A percentile compares a stretch with the other conserved stretches of the same genome.
Conservation (phyloP, 2,797 vertebrate species). For the Chelonia mydas region DNA sequence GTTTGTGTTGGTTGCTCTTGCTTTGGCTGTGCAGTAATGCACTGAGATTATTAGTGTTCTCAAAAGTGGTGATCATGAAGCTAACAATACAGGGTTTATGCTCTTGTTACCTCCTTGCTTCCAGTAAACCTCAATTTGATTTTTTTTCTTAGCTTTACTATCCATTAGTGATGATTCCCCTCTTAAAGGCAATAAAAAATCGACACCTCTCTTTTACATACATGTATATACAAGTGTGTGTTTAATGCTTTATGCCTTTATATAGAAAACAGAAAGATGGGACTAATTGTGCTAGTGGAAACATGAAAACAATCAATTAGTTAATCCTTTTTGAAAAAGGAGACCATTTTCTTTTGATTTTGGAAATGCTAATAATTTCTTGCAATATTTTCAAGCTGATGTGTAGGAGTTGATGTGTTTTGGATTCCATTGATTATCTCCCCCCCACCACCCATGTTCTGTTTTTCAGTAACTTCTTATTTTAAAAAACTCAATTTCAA, state of each 20-base stretch:
- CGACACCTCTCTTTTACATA: neutral
- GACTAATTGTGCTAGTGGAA: neutral
- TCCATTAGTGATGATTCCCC: slow-evolving; percentile 13
- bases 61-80: neutral
- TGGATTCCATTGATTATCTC: neutral
- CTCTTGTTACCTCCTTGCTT: neutral
- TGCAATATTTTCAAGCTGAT: slow-evolving; percentile 13
- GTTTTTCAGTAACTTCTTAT: neutral
- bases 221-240: neutral
- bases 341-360: slow-evolving; percentile 51
- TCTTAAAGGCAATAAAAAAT: slow-evolving; percentile 25
- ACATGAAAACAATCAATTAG: neutral
- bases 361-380: slow-evolving; percentile 44
- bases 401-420: slow-evolving; percentile 31
- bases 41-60: neutral
- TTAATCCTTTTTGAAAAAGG: slow-evolving; percentile 10
- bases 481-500: neutral
- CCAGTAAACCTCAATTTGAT: neutral
- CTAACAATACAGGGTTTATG: neutral
- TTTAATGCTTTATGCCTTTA: slow-evolving; percentile 9
- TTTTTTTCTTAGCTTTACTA: neutral
- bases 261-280: neutral
- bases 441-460: neutral
- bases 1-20: neutral
- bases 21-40: neutral